phyloP scores from a whole-genome alignment of 2,888 invertebrate genomes.

The Lycocerus yunnanus region DNA sequence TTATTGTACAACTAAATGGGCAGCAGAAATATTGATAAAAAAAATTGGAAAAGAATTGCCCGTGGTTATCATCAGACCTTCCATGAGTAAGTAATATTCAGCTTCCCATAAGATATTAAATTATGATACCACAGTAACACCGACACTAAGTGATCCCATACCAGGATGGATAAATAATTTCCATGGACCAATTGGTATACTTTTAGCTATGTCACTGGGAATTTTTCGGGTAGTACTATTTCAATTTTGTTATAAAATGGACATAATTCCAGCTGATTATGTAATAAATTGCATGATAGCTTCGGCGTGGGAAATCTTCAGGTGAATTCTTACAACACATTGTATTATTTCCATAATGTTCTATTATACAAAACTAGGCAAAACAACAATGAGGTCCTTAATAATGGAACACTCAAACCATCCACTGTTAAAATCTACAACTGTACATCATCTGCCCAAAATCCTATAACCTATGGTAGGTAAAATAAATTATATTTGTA shows the following conservation, averaged over 20 bases:
- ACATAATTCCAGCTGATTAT: slow-evolving; percentile 6
- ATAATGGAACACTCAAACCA: not conserved
- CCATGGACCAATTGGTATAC: not conserved
- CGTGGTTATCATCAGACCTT: not conserved
- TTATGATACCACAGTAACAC: not conserved
- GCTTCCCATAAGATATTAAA: not conserved
- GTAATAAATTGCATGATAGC: slow-evolving; percentile 1
- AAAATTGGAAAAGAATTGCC: not conserved
- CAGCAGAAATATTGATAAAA: not conserved
- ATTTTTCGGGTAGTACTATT: not conserved
- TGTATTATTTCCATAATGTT: not conserved
- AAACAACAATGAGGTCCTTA: not conserved
- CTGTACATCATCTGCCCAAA: not conserved
- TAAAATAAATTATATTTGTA: not conserved
- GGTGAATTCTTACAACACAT: not conserved
- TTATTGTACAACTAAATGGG: not conserved
- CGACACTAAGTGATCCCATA: not conserved
- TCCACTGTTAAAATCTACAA: not conserved
- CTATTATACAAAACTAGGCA: not conserved
- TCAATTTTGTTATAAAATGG: not conserved
- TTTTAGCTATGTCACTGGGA: not conserved
- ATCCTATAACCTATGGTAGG: not conserved
- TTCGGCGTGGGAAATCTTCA: not conserved
- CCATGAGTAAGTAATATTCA: not conserved
- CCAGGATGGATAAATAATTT: not conserved